Conservation (phyloP, 2,113 vertebrate species). For the Oenanthe oenanthe region DNA sequence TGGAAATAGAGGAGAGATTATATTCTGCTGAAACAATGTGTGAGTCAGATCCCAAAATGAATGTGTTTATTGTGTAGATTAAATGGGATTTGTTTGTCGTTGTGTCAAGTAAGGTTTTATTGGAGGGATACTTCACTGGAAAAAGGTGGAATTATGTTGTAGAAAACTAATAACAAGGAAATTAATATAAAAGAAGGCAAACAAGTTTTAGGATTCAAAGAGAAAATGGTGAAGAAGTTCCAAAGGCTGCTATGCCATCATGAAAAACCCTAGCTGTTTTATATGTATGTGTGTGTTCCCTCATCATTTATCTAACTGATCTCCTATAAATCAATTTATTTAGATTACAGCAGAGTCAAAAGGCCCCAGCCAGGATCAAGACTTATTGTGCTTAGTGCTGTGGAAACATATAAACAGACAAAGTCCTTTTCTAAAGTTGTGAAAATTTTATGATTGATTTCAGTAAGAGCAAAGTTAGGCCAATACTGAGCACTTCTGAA, state of each 20-base stretch:
- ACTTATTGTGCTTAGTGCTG: constrained; percentile 18
- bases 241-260: not conserved
- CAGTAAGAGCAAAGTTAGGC: constrained; percentile 55
- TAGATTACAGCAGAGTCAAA: constrained; percentile 43
- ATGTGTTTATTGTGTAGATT: not conserved
- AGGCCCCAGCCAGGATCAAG: constrained; percentile 36
- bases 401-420: constrained; percentile 45
- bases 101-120: not conserved
- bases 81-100: not conserved
- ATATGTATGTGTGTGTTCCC: not conserved
- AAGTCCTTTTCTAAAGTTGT: constrained; percentile 40
- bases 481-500: constrained; percentile 51
- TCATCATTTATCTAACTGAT: constrained; percentile 37
- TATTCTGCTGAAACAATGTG: not conserved
- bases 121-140: not conserved
- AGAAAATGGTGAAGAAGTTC: not conserved
- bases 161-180: not conserved
- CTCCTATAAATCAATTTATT: constrained; percentile 55
- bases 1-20: not conserved
- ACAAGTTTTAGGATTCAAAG: not conserved
- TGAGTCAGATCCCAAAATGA: not conserved
- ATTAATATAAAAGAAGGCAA: not conserved
- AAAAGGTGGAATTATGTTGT: not conserved
- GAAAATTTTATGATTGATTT: constrained; percentile 67
- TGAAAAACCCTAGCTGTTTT: not conserved